These are phyloP conservation scores for Endotricha flammealis DNA, from an alignment of 2,888 invertebrate genomes.

Conservation along the genomic window DNA sequence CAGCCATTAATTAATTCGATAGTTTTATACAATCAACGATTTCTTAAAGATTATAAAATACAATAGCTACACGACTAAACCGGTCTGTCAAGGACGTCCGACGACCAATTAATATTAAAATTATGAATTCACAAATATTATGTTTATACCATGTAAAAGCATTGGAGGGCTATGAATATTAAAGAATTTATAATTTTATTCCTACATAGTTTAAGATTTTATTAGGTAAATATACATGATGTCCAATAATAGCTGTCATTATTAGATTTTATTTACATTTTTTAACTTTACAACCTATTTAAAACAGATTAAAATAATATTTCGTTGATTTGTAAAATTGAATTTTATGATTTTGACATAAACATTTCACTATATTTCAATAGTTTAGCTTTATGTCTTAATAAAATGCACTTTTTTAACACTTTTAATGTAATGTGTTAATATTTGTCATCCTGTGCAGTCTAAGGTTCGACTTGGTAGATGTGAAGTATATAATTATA, in stretches of 20 bases:
- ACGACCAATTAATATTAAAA: conserved; percentile 11
- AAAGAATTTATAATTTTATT: conserved; percentile 7
- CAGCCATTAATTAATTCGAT: no score
- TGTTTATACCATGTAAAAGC: conserved; percentile 3
- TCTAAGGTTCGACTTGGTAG: not conserved
- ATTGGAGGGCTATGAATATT: conserved; percentile 7
- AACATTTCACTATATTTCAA: no score
- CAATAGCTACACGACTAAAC: conserved; percentile 1
- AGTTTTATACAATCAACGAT: no score
- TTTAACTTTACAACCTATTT: no score
- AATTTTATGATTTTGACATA: no score
- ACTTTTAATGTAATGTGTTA: not conserved
- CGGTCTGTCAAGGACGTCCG: conserved; percentile 10
- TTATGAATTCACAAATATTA: conserved; percentile 8
- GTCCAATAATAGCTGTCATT: no score
- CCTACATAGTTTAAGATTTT: conserved; percentile 3
- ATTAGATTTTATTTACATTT: no score
- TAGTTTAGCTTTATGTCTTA: no score
- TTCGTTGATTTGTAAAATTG: no score
- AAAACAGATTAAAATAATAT: no score
- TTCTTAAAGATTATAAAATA: conserved; percentile 11
- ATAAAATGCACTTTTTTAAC: not conserved
- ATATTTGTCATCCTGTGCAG: conserved; percentile 1
- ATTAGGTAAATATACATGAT: not conserved
- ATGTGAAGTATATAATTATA: not conserved